Evolutionary conservation across 2,888 invertebrate species (phyloP).

Genomic region (Proisotoma minuta): DNA sequence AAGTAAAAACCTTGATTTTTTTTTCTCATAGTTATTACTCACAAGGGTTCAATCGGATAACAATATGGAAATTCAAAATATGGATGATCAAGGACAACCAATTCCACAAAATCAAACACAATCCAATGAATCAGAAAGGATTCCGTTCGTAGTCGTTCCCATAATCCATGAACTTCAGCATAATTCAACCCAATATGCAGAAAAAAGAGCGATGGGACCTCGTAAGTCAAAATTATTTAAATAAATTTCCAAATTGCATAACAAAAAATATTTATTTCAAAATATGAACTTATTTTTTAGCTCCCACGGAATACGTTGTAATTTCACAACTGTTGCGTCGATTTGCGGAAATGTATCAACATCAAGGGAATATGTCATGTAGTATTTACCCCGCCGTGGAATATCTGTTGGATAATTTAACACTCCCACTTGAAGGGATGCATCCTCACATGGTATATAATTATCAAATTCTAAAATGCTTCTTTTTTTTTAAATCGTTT

Average conservation of each 20-base stretch:
- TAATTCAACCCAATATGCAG: constrained; percentile 81
- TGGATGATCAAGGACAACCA: constrained; percentile 16
- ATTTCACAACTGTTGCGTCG: constrained; percentile 63
- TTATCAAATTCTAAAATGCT: not conserved
- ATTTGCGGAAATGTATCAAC: constrained; percentile 67
- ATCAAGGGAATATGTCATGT: constrained; percentile 63
- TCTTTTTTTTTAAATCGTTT: not conserved
- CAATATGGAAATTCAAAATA: constrained; percentile 18
- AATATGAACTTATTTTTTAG: no score
- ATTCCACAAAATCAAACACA: no score
- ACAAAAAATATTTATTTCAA: not conserved
- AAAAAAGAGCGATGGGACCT: constrained; percentile 60
- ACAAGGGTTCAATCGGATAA: constrained; percentile 58
- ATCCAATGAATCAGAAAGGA: constrained; percentile 40
- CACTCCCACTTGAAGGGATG: constrained; percentile 65
- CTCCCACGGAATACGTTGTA: constrained; percentile 51
- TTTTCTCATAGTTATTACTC: constrained; percentile 63
- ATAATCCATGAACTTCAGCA: constrained; percentile 82
- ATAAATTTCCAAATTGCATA: not conserved
- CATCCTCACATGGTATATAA: constrained; percentile 11
- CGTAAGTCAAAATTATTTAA: constrained; percentile 34
- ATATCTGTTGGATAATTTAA: constrained; percentile 78
- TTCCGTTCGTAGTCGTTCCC: constrained; percentile 72
- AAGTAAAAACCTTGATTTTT: not conserved
- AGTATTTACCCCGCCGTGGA: constrained; percentile 86